These are phyloP conservation scores for Crotalus tigris DNA, from an alignment of 2,113 vertebrate species.

Conservation along the genomic window DNA sequence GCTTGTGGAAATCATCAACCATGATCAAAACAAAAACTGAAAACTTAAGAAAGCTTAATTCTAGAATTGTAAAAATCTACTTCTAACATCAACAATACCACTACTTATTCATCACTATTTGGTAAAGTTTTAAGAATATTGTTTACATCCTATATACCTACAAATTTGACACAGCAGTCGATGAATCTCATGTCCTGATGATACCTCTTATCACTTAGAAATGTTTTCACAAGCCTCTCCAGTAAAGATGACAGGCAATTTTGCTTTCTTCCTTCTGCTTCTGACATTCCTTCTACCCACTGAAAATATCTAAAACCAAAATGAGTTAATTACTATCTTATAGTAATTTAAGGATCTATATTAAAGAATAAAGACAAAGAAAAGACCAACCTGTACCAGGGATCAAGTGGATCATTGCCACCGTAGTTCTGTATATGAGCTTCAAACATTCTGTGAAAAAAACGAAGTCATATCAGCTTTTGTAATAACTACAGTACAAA, in stretches of 20 bases:
- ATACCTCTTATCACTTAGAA: conserved; percentile 74
- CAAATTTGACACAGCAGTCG: conserved; percentile 81
- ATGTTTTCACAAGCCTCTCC: conserved; percentile 76
- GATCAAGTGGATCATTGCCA: conserved; percentile 83
- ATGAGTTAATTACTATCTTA: fast-evolving
- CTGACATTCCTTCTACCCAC: conserved; percentile 72
- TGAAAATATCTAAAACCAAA: conserved; percentile 74
- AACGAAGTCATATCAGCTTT: conserved; percentile 2
- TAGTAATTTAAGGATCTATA: fast-evolving
- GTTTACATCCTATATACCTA: conserved; percentile 60
- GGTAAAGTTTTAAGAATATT: neutral
- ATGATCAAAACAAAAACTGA: neutral
- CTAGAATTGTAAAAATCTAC: neutral
- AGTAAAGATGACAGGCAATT: conserved; percentile 66
- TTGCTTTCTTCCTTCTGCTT: conserved; percentile 40
- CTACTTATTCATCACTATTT: neutral
- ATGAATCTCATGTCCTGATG: conserved; percentile 80
- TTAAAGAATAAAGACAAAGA: neutral
- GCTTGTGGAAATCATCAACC: neutral
- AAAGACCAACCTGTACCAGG: conserved; percentile 80
- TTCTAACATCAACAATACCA: neutral
- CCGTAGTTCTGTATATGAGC: conserved; percentile 69
- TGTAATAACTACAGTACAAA: neutral
- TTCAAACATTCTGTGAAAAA: conserved; percentile 76
- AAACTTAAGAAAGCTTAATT: neutral